phyloP scores from a whole-genome alignment of 2,888 invertebrate species.

The Leptopilina drosophilae region DNA sequence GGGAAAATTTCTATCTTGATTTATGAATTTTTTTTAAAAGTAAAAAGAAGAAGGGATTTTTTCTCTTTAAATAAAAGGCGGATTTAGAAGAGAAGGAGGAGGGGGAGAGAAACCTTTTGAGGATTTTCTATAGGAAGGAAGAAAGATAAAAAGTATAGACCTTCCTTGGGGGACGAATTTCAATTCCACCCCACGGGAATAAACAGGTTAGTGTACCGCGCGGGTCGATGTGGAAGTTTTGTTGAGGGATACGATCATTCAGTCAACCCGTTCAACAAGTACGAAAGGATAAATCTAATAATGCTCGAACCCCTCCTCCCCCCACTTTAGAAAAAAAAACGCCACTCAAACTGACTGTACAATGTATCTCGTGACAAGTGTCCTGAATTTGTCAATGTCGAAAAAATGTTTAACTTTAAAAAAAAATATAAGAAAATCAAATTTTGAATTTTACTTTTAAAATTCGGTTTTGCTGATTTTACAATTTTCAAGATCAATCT shows the following conservation, averaged over 20 bases:
- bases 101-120: too few relatives aligned
- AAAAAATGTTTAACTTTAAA: neutral
- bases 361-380: constrained; percentile 31
- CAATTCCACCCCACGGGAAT: neutral
- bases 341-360: constrained; percentile 16
- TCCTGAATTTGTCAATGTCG: neutral
- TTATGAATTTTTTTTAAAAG: too few relatives aligned
- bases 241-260: neutral
- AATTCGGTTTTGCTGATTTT: neutral
- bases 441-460: neutral
- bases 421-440: neutral
- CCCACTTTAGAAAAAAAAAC: neutral
- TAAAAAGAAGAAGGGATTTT: too few relatives aligned
- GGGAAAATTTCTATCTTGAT: too few relatives aligned
- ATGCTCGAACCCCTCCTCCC: constrained; percentile 40
- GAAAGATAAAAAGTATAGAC: neutral
- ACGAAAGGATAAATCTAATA: constrained; percentile 65
- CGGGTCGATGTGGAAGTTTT: neutral
- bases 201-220: neutral
- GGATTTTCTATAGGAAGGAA: too few relatives aligned
- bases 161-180: constrained; percentile 10
- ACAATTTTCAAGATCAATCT: neutral
- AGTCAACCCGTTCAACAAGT: constrained; percentile 51
- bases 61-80: too few relatives aligned
- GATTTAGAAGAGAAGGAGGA: too few relatives aligned